phyloP scores from a whole-genome alignment of 2,113 vertebrate genomes.

The Dipodomys spectabilis region DNA sequence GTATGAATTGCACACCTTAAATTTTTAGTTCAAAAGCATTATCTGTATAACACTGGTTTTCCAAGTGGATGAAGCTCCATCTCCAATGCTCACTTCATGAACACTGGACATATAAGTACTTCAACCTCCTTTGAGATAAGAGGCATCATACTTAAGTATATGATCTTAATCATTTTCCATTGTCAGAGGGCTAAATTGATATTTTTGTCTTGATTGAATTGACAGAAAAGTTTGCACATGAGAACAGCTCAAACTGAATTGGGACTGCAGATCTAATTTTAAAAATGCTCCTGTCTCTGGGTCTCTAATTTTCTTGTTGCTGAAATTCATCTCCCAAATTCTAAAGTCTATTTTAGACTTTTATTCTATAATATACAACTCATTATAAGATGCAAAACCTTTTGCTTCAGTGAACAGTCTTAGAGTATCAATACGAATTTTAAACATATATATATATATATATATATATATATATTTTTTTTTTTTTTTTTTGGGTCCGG shows the following conservation, averaged over 20 bases:
- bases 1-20: background rate
- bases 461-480: constrained; percentile 26
- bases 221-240: constrained; percentile 51
- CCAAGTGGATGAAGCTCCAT: background rate
- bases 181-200: constrained; percentile 6
- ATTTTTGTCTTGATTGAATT: constrained; percentile 52
- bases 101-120: background rate
- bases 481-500: too few relatives aligned
- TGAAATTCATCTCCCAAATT: constrained; percentile 37
- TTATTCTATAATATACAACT: constrained; percentile 46
- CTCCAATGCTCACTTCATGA: background rate
- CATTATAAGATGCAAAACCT: constrained; percentile 44
- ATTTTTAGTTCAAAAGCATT: background rate
- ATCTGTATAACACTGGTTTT: background rate
- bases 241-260: constrained; percentile 36
- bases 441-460: constrained; percentile 30
- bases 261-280: constrained; percentile 53
- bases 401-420: constrained; percentile 30
- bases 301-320: constrained; percentile 43
- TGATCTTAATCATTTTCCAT: constrained; percentile 25
- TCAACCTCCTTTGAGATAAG: constrained; percentile 1
- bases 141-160: background rate
- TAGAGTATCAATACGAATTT: constrained; percentile 49
- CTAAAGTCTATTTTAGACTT: constrained; percentile 44
- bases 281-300: constrained; percentile 34